Conservation (phyloP, 2,888 invertebrate species). For the Pharmacophagus antenor region DNA sequence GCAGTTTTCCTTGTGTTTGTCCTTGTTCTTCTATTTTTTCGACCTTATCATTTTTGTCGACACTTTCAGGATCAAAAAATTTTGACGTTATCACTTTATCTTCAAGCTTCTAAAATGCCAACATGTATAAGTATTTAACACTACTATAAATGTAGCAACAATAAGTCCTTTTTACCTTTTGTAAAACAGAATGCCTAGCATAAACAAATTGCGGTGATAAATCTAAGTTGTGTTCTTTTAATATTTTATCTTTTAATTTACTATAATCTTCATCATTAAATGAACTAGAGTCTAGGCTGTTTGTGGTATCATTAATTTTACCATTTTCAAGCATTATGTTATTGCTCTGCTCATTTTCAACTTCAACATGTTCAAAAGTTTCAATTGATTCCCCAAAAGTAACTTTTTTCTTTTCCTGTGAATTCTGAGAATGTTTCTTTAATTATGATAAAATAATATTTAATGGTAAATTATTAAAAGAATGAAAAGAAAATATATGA, state of each 20-base stretch:
- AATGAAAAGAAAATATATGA: neutral
- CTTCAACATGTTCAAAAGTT: slow-evolving; percentile 36
- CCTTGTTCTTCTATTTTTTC: slow-evolving; percentile 28
- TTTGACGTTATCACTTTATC: slow-evolving; percentile 54
- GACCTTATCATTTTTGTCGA: slow-evolving; percentile 28
- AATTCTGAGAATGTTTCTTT: slow-evolving; percentile 34
- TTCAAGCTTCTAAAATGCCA: slow-evolving; percentile 43
- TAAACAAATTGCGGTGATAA: slow-evolving; percentile 66
- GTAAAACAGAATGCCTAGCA: slow-evolving; percentile 48
- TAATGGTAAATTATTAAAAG: neutral
- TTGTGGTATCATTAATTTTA: slow-evolving; percentile 42
- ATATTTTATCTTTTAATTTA: slow-evolving; percentile 58
- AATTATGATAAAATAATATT: neutral
- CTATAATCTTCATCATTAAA: slow-evolving; percentile 49
- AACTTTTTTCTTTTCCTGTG: slow-evolving; percentile 54
- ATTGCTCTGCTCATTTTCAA: slow-evolving; percentile 1
- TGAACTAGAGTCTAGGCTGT: slow-evolving; percentile 46
- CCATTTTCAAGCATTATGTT: slow-evolving; percentile 25
- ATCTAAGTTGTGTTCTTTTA: slow-evolving; percentile 63
- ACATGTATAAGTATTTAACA: neutral
- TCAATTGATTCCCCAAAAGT: slow-evolving; percentile 48
- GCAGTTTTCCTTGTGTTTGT: neutral
- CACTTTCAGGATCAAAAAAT: slow-evolving; percentile 48
- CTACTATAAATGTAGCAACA: neutral
- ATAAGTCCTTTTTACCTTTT: slow-evolving; percentile 39